Base-by-base conservation (phyloP, 2,113 vertebrate species). In the Scatophagus argus region DNA sequence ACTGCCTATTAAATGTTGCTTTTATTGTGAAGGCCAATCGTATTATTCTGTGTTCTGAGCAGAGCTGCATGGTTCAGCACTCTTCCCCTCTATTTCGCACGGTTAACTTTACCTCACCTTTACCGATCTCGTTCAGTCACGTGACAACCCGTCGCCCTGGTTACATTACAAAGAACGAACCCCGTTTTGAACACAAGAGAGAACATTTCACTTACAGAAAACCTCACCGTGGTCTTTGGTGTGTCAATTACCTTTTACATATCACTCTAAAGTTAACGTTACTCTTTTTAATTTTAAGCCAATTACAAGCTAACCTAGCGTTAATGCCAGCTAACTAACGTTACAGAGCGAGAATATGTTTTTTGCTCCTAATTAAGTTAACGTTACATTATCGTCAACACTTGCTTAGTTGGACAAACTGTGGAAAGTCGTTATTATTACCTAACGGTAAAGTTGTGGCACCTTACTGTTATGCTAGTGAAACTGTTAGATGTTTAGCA, bases 91-190 rank as follows among this genome's bases (percentile, higher is more conserved):
- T 19, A 7, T 47, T 70, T 55, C 49, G 29, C 38, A 25, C 32
- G 8, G 2, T 52, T 17, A 31, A 19, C 17, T 25, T 52, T 17
- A 31, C n/a, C 17, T 25, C 56, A 70, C 64, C 56, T 58, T 70
- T 59, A 65, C 80, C 21, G 67, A 34, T 39, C 17, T 41, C 36
- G 21, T 49, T 38, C 17, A 14, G 78, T 91, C 92, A 93, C 86
- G 90, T 92, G 88, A 92, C 86, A 19, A 14, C 59, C 47, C 47
- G 88, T 93, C 36, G 92, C 86, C 86, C 27, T 32, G 88, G 90
- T 74, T 75, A 90, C 84, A 3, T 12, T 36, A 87, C 82, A 84
- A 85, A 90, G 80, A 84, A 74, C 39, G 29, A 63, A 70, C 27
- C 71, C 36, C 64, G 34, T 67, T 80, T 80, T 59, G 16, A 64